Percentiles rank a stretch among this genome's conserved stretches.
These are phyloP conservation scores for Marisa cornuarietis DNA, from an alignment of 1,140 invertebrate genomes.

Conservation along the genomic window DNA sequence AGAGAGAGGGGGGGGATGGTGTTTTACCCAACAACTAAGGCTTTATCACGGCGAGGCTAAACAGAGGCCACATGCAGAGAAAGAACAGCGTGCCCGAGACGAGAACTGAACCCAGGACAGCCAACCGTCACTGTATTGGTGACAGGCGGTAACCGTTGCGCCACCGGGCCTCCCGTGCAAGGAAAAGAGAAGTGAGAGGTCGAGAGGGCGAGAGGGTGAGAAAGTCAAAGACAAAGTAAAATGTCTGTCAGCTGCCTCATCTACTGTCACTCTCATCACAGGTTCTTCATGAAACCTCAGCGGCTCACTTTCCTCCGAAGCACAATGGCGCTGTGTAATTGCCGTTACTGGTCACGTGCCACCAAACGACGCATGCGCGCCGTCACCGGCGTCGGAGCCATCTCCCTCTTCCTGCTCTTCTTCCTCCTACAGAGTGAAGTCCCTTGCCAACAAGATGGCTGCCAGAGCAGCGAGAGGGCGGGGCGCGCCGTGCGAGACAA, in stretches of 20 bases:
- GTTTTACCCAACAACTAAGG: no score
- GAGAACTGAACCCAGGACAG: no score
- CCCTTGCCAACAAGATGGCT: neutral
- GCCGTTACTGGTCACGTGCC: neutral
- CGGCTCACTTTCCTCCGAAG: neutral
- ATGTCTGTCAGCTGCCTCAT: neutral
- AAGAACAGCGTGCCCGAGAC: no score
- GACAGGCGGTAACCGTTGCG: no score
- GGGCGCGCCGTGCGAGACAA: neutral
- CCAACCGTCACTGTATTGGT: no score
- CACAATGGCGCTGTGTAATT: neutral
- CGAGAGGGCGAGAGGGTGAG: neutral
- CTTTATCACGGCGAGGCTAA: no score
- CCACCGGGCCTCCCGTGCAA: no score
- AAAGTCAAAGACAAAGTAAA: neutral
- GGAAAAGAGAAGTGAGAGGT: neutral
- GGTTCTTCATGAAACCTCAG: slow-evolving; percentile 1
- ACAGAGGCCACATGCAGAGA: no score
- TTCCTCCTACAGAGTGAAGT: slow-evolving; percentile 14
- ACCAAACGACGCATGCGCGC: slow-evolving; percentile 13
- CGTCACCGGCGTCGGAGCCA: neutral
- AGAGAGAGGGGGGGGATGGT: neutral
- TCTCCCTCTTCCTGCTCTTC: slow-evolving; percentile 19
- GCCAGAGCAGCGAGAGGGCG: neutral
- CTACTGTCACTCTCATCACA: no score